Evolutionary conservation across 2,888 invertebrate genomes (phyloP).

Genomic region (Acronicta psi): DNA sequence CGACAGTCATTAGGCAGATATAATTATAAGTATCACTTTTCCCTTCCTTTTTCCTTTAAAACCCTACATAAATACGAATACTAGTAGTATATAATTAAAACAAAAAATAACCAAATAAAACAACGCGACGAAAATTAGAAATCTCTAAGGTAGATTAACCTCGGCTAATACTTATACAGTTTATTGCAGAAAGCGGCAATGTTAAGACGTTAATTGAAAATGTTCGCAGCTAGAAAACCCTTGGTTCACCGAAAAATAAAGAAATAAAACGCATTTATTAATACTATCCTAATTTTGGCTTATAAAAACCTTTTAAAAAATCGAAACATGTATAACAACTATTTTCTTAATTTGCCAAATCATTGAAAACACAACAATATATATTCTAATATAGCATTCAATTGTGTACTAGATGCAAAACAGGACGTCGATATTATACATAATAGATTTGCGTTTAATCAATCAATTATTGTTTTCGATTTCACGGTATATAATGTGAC

Average conservation of each 20-base stretch:
- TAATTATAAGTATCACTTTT: no score
- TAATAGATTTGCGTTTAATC: slow-evolving; percentile 48
- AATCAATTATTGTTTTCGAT: slow-evolving; percentile 54
- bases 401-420: slow-evolving; percentile 47
- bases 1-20: no score
- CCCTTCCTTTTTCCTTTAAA: no score
- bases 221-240: slow-evolving; percentile 9
- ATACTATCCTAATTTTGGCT: slow-evolving; percentile 3
- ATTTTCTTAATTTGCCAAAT: slow-evolving; percentile 40
- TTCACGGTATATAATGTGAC: slow-evolving; percentile 57
- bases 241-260: not conserved
- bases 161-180: slow-evolving; percentile 26
- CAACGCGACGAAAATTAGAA: slow-evolving; percentile 22
- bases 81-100: no score
- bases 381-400: slow-evolving; percentile 45
- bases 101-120: slow-evolving; percentile 12
- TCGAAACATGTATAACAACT: slow-evolving; percentile 29
- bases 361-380: slow-evolving; percentile 40
- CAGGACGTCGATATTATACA: slow-evolving; percentile 40
- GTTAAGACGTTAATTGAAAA: slow-evolving; percentile 45
- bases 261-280: slow-evolving; percentile 5
- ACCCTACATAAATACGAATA: no score
- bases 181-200: slow-evolving; percentile 14
- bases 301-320: slow-evolving; percentile 14
- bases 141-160: slow-evolving; percentile 16